Evolutionary conservation across 30 jellyfish, hydroid and myxozoan genomes (phyloP).

Genomic region (Mastigias papua): DNA sequence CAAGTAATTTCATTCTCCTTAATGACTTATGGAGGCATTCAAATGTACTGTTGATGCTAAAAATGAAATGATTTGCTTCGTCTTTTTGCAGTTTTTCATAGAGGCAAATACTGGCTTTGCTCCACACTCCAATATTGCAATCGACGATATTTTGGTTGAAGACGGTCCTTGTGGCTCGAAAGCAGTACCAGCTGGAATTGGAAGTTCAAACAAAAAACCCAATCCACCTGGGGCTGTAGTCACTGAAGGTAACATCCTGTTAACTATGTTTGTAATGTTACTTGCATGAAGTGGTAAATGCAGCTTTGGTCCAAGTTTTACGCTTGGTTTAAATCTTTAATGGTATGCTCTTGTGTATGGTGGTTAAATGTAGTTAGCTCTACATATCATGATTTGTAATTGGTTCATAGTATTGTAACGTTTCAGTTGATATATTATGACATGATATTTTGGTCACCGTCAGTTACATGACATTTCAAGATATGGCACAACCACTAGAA

Average conservation of each 20-base stretch:
- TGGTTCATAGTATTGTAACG: no score
- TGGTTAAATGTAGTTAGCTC: no score
- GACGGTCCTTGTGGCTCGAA: constrained; percentile 54
- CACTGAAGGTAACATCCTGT: background rate
- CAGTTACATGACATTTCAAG: no score
- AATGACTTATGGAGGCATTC: background rate
- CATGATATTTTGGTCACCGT: no score
- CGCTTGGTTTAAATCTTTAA: no score
- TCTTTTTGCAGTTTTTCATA: constrained; percentile 43
- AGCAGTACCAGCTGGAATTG: constrained; percentile 31
- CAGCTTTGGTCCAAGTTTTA: no score
- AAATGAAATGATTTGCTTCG: background rate
- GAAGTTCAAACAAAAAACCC: background rate
- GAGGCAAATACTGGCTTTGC: constrained; percentile 66
- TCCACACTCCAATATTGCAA: constrained; percentile 74
- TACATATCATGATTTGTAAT: no score
- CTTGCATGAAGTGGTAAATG: no score
- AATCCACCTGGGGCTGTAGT: background rate
- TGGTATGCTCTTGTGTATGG: no score
- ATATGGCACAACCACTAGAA: no score
- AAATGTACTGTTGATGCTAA: background rate
- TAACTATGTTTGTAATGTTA: no score
- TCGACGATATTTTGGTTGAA: constrained; percentile 75
- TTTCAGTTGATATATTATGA: no score
- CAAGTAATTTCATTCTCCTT: background rate